Base-by-base conservation (phyloP, 2,888 invertebrate species). In the Morpho achilles region DNA sequence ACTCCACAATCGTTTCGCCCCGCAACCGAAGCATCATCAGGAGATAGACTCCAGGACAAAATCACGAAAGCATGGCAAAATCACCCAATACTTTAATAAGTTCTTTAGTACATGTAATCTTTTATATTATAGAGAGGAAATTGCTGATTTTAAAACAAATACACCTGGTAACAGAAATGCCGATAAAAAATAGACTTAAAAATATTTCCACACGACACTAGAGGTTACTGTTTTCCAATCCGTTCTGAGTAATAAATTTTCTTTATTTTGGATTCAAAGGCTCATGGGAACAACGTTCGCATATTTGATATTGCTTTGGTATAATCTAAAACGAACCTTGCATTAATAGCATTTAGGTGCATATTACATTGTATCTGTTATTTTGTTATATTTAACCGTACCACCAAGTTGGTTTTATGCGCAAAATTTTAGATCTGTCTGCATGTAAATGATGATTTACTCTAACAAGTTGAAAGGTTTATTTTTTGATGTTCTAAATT, bases 191-290 rank as follows among this genome's bases (percentile, higher is more conserved):
- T 39, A n/a, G 49, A 48, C 43, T 56, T 47, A 50, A 56, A 59
- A 53, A 43, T 58, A 48, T 56, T 56, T 56, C 45, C 56, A 63
- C 51, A 8, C 39, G 43, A 49, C 56, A 58, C 60, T 53, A 40
- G 56, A 60, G 54, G 56, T 61, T 63, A 64, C 67, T 64, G 60
- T 67, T 68, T 69, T 68, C 68, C 67, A 65, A 68, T 67, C 63
- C 62, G 59, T 65, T 65, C 59, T 58, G 54, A 56, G 65, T 58
- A 63, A 69, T 67, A 67, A 67, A 68, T 65, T 67, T 61, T 54
- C 60, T 62, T 57, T 66, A 64, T 67, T 67, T 65, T 66, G 64
- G 60, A 67, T 66, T 63, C 66, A 59, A 63, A 61, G 57, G 61
- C 65, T 63, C 67, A 59, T 52, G 63, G 60, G 64, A 58, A 47